Evolutionary conservation across 2,888 invertebrate species (phyloP).

Genomic region (Melipona bicolor): DNA sequence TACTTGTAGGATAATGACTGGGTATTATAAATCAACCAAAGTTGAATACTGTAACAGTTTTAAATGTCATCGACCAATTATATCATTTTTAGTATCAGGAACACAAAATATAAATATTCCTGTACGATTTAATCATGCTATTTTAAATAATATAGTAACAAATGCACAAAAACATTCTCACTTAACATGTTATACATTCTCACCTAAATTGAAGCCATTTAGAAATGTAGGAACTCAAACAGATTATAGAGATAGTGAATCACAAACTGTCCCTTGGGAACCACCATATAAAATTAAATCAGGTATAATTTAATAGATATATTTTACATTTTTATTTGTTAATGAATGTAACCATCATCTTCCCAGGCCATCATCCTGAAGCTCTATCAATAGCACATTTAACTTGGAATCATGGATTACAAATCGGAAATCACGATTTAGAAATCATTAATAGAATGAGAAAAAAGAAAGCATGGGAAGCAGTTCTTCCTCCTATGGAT

Average conservation of each 20-base stretch:
- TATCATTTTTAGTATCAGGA: slow-evolving; percentile 58
- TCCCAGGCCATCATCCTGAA: slow-evolving; percentile 85
- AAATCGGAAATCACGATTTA: slow-evolving; percentile 87
- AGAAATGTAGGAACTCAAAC: slow-evolving; percentile 88
- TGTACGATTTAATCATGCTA: slow-evolving; percentile 39
- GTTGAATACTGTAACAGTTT: slow-evolving; percentile 25
- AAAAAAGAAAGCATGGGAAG: slow-evolving; percentile 88
- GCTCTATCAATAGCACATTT: slow-evolving; percentile 88
- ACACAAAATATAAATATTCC: slow-evolving; percentile 50
- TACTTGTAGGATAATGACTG: slow-evolving; percentile 51
- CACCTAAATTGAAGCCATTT: slow-evolving; percentile 55
- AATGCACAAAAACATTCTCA: slow-evolving; percentile 48
- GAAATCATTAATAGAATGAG: slow-evolving; percentile 89
- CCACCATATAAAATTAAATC: slow-evolving; percentile 86
- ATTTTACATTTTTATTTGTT: slow-evolving; percentile 3
- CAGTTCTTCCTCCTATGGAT: slow-evolving; percentile 86
- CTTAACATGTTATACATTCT: slow-evolving; percentile 41
- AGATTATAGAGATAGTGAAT: slow-evolving; percentile 89
- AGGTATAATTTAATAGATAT: slow-evolving; percentile 74
- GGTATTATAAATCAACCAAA: slow-evolving; percentile 20
- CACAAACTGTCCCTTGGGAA: slow-evolving; percentile 92
- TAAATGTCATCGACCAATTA: slow-evolving; percentile 57
- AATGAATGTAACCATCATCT: slow-evolving; percentile 21
- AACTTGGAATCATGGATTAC: slow-evolving; percentile 88
- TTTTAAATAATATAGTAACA: slow-evolving; percentile 42